A percentile compares a stretch with the other conserved stretches of the same genome.
Evolutionary conservation across 2,797 vertebrate genomes (phyloP).

Genomic region (Sus cebifrons): DNA sequence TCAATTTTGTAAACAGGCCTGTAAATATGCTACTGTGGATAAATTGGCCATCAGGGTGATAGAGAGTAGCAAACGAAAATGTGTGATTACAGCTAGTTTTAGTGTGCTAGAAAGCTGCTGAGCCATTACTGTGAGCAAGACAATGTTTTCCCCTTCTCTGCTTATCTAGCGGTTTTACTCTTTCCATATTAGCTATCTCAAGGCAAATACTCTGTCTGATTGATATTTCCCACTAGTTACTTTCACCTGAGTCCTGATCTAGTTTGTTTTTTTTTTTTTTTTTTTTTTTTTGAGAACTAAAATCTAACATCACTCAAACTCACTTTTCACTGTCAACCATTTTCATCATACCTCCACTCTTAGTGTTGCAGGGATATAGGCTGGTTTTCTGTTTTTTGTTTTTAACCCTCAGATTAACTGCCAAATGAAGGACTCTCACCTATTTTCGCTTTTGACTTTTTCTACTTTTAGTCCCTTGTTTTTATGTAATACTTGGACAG

Average conservation of each 20-base stretch:
- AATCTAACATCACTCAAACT: not conserved
- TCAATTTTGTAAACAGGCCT: constrained; percentile 85
- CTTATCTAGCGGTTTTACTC: constrained; percentile 76
- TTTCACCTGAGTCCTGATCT: constrained; percentile 78
- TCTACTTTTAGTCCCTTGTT: not conserved
- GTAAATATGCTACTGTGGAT: constrained; percentile 88
- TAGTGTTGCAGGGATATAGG: not conserved
- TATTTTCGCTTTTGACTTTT: not conserved
- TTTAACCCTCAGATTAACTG: constrained; percentile 5
- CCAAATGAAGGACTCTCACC: not conserved
- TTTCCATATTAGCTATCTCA: constrained; percentile 77
- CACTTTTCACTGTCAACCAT: not conserved
- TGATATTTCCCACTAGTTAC: constrained; percentile 77
- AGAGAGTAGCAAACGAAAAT: constrained; percentile 84
- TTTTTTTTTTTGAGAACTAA: constrained; percentile 33
- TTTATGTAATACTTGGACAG: not conserved
- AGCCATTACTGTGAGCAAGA: constrained; percentile 80
- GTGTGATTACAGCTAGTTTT: constrained; percentile 89
- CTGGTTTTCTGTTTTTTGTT: not conserved
- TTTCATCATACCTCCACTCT: not conserved
- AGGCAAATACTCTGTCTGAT: constrained; percentile 79
- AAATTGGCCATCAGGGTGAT: constrained; percentile 89
- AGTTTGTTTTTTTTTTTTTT: constrained; percentile 28
- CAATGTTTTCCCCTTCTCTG: constrained; percentile 68
- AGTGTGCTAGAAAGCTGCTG: constrained; percentile 82